Evolutionary conservation across 2,888 invertebrate species (phyloP), one percentile per base, ranked within the genome.

Genomic region (Anagyrus pseudococci): DNA sequence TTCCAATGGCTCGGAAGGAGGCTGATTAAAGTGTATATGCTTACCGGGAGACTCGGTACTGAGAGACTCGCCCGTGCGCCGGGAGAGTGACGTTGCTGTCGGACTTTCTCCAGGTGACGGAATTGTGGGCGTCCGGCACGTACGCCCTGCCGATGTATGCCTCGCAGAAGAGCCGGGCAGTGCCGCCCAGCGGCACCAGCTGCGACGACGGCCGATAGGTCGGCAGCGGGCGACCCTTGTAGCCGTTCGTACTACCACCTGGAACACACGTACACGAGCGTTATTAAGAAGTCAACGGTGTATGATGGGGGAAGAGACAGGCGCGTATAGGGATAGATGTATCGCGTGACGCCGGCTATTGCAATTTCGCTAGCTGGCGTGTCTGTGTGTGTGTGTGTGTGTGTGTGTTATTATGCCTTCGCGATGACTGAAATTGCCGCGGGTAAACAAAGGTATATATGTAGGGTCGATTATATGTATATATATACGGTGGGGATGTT

Each of bases 101-200:
- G 46, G 85, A 81, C 75, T 86, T 87, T 71, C 83, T 83, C 91
- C 91, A 92, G n/a, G 85, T 84, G 17, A 89, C 87, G 71, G 89
- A 89, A 75, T 87, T 90, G 63, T 84, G 84, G 7, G 89, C 89
- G 75, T 91, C 91, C 17, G 91, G 91, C 37, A 91, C 81, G 74
- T 88, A 86, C 19, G 89, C 87, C 84, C 87, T 83, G 86, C 91
- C 91, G 61, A 89, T 87, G 74, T 91, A 90, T 48, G 90, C 91
- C 81, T 91, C 92, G 80, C 92, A 91, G 82, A 88, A 91, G 52
- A 91, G 83, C 57, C 91, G 83, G 33, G 88, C 83, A n/a, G 83
- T 81, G 60, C 84, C 84, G 8, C 88, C 90, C 64, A 88, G 82
- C 60, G 85, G 84, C 60, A 86, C 85, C 80, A 86, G 84, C 78